Conservation (phyloP, 2,797 vertebrate species). For the Heterohyrax brucei region DNA sequence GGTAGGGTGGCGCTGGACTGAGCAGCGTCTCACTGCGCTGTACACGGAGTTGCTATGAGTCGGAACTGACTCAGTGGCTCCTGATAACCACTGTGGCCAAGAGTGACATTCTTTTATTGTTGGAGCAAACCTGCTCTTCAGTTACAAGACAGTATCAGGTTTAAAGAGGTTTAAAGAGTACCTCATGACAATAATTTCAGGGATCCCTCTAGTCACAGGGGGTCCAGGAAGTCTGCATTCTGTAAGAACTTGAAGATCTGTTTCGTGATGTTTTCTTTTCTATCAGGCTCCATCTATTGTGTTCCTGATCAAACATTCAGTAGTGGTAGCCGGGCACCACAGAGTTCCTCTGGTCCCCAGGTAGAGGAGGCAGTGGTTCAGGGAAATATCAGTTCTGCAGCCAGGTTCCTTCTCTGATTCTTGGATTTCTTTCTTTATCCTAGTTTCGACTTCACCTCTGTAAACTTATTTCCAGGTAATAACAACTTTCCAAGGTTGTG, state of each 20-base stretch:
- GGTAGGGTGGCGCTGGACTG: too few relatives aligned
- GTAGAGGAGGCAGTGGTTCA: not conserved
- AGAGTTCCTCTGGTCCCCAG: not conserved
- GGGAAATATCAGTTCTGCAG: not conserved
- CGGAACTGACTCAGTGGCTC: too few relatives aligned
- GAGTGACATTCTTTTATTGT: not conserved
- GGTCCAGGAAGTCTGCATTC: not conserved
- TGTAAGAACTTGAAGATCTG: not conserved
- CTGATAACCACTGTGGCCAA: too few relatives aligned
- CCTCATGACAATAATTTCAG: not conserved
- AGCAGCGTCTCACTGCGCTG: too few relatives aligned
- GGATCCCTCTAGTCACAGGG: not conserved
- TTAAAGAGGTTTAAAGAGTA: not conserved
- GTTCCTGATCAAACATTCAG: not conserved
- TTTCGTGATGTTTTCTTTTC: not conserved
- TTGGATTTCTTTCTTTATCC: not conserved
- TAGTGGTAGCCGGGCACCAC: not conserved
- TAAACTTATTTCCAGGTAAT: not conserved
- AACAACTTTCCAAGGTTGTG: not conserved
- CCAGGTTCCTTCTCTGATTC: not conserved
- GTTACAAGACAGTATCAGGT: not conserved
- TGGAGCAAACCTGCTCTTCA: not conserved
- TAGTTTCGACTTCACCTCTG: not conserved
- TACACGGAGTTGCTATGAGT: too few relatives aligned
- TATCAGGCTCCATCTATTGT: not conserved